Evolutionary conservation across 1,140 invertebrate species (phyloP).

Genomic region (Solen grandis): DNA sequence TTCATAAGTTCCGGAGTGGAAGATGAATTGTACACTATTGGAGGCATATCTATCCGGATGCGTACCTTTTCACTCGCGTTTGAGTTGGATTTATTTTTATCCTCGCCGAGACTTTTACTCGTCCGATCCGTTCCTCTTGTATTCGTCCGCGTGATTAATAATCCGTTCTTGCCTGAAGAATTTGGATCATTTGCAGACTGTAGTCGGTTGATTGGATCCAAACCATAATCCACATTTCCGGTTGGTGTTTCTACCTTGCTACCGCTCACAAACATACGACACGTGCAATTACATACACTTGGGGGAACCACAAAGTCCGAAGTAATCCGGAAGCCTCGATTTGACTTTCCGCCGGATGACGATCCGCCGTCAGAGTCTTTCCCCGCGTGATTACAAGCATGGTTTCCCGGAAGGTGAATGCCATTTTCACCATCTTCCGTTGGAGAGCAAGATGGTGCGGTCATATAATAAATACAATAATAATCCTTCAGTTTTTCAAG

Average conservation of each 20-base stretch:
- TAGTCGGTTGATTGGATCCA: background rate
- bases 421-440: slow-evolving; percentile 30
- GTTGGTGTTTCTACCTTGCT: slow-evolving; percentile 23
- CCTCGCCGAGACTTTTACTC: background rate
- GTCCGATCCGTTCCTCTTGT: background rate
- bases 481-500: slow-evolving; percentile 66
- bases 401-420: slow-evolving; percentile 19
- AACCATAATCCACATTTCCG: slow-evolving; percentile 12
- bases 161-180: background rate
- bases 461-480: slow-evolving; percentile 71
- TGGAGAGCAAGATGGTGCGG: slow-evolving; percentile 52
- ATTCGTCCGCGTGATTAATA: background rate
- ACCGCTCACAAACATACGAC: slow-evolving; percentile 42
- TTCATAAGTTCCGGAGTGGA: slow-evolving; percentile 58
- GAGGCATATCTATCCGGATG: slow-evolving; percentile 73
- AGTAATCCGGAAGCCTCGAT: slow-evolving; percentile 7
- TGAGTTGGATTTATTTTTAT: background rate
- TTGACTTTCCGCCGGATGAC: background rate
- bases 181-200: slow-evolving; percentile 6
- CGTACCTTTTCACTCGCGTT: slow-evolving; percentile 42
- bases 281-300: slow-evolving; percentile 27
- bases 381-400: slow-evolving; percentile 13
- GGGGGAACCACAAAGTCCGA: slow-evolving; percentile 26
- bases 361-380: slow-evolving; percentile 25
- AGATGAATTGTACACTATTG: slow-evolving; percentile 69